phyloP scores from a whole-genome alignment of 2,113 vertebrate genomes.

The Silurus glanis region DNA sequence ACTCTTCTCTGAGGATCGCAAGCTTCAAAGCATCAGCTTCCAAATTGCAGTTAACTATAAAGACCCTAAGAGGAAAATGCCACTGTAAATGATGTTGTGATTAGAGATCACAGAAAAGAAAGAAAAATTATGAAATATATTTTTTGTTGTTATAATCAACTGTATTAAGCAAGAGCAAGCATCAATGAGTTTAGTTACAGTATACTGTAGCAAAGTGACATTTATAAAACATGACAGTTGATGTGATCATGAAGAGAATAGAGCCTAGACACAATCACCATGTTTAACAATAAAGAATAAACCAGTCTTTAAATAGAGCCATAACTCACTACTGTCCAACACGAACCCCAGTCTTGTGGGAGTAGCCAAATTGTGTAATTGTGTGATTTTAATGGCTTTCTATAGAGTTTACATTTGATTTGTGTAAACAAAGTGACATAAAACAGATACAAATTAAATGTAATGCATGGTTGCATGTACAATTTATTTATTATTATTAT shows the following conservation, averaged over 20 bases:
- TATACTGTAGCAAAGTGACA: neutral
- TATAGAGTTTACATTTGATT: neutral
- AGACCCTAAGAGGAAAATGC: neutral
- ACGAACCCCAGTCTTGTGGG: neutral
- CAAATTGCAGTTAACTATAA: neutral
- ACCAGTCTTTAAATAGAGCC: neutral
- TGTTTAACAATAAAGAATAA: neutral
- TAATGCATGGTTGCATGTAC: neutral
- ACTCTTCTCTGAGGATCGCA: neutral
- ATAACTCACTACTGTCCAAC: neutral
- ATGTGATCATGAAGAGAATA: neutral
- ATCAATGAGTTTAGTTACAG: neutral
- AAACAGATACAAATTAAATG: neutral
- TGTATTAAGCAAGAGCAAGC: neutral
- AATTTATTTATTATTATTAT: neutral
- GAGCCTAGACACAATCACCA: neutral
- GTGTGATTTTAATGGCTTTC: neutral
- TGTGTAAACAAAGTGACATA: neutral
- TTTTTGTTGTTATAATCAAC: neutral
- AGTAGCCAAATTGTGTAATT: neutral
- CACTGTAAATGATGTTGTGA: neutral
- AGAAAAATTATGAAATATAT: neutral
- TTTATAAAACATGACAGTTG: neutral
- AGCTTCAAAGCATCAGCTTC: neutral
- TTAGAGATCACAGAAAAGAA: neutral